phyloP scores from a whole-genome alignment of 2,113 vertebrate genomes.

The Muntiacus reevesi region DNA sequence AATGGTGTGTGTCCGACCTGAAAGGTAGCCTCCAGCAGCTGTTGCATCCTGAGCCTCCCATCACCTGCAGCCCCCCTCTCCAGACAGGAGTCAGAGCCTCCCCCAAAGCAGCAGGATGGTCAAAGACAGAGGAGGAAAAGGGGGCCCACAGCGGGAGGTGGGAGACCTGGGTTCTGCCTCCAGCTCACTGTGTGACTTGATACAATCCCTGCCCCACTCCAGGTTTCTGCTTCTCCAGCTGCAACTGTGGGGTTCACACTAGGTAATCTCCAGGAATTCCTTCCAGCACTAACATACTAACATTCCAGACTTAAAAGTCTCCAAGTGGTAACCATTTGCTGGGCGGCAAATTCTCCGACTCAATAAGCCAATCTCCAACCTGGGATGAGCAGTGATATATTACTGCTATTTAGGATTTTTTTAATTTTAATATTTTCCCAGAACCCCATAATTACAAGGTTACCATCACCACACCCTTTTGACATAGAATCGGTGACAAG shows the following conservation, averaged over 20 bases:
- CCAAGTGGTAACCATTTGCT: slow-evolving; percentile 1
- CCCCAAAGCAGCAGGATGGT: not conserved
- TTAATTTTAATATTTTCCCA: not conserved
- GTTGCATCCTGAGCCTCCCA: not conserved
- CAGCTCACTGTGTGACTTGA: not conserved
- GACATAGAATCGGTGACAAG: slow-evolving; percentile 4
- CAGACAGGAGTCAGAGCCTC: not conserved
- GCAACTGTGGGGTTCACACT: not conserved
- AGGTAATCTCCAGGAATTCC: slow-evolving; percentile 22
- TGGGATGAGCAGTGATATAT: not conserved
- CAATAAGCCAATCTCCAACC: not conserved
- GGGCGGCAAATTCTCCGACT: not conserved
- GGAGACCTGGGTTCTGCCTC: not conserved
- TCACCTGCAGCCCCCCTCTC: not conserved
- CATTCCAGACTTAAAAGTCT: slow-evolving; percentile 32
- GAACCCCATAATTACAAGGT: slow-evolving; percentile 40
- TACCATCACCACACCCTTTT: not conserved
- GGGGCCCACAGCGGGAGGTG: not conserved
- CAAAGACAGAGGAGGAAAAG: not conserved
- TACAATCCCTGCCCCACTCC: not conserved
- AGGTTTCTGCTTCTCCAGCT: not conserved
- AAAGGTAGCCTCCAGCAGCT: slow-evolving; percentile 52
- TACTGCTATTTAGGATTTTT: not conserved
- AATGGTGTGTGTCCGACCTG: slow-evolving; percentile 46
- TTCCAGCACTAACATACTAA: slow-evolving; percentile 30